A percentile compares a stretch with the other conserved stretches of the same genome.
phyloP scores from a whole-genome alignment of 2,797 vertebrate genomes.

The Tragopan temminckii region DNA sequence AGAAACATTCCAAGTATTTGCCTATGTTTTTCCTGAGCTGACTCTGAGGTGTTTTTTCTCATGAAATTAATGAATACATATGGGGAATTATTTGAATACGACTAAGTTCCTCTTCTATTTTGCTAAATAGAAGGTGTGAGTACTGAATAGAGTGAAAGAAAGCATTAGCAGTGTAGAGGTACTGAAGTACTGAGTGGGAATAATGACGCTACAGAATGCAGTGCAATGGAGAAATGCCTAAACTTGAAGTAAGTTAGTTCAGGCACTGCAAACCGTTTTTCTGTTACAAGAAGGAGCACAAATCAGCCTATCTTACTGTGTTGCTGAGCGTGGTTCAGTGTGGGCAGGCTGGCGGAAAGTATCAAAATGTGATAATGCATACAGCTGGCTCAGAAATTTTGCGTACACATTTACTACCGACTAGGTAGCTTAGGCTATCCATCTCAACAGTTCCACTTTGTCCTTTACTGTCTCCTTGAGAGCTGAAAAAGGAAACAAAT shows the following conservation, averaged over 20 bases:
- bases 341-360: background rate
- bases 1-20: background rate
- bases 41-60: background rate
- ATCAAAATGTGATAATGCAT: background rate
- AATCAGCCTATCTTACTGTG: accelerated
- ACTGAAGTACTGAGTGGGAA: accelerated
- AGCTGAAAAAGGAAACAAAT: background rate
- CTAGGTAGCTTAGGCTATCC: background rate
- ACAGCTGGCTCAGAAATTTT: background rate
- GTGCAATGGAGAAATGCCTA: background rate
- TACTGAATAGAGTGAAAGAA: background rate
- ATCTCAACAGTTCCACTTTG: background rate
- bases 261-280: background rate
- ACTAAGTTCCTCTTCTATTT: background rate
- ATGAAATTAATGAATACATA: background rate
- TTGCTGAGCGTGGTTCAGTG: background rate
- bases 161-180: background rate
- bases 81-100: background rate
- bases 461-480: background rate
- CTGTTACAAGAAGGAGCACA: background rate
- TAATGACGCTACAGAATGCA: background rate
- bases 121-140: background rate
- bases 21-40: background rate
- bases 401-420: background rate
- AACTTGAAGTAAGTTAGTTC: background rate